phyloP scores from a whole-genome alignment of 2,797 vertebrate species.

The Sebastes matsubarae region DNA sequence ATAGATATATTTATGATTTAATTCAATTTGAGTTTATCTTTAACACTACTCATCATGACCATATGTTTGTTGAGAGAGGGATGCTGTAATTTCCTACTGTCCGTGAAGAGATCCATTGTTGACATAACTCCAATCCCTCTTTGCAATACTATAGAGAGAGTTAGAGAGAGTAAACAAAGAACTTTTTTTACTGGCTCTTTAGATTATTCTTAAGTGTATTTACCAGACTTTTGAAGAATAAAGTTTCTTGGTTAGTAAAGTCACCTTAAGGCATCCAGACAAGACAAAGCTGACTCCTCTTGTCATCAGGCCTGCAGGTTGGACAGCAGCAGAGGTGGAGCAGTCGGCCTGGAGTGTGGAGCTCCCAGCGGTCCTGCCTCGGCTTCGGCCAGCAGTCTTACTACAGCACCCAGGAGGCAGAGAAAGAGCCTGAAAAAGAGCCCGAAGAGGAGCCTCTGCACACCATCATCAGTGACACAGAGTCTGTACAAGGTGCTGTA shows the following conservation, averaged over 20 bases:
- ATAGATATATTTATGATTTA: not conserved
- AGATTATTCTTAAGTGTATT: not conserved
- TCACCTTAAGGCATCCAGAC: not conserved
- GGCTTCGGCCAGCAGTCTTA: constrained; percentile 49
- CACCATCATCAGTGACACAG: constrained; percentile 88
- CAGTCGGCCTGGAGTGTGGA: constrained; percentile 48
- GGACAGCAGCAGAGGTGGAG: constrained; percentile 25
- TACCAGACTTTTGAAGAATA: not conserved
- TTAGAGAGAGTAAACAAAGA: too few species aligned
- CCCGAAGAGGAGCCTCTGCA: constrained; percentile 87
- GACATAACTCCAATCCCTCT: not conserved
- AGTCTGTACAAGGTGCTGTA: constrained; percentile 87
- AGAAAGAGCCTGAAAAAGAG: constrained; percentile 80
- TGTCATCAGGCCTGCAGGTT: constrained; percentile 29
- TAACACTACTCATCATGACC: not conserved
- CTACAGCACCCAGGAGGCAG: constrained; percentile 88
- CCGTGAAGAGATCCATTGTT: not conserved
- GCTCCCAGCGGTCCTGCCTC: constrained; percentile 31
- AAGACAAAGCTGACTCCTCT: not conserved
- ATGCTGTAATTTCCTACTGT: not conserved
- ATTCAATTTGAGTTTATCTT: not conserved
- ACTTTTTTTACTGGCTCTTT: not conserved
- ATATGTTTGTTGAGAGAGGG: not conserved
- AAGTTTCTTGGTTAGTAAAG: not conserved
- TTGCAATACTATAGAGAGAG: not conserved